A percentile compares a stretch with the other conserved stretches of the same genome.
These are phyloP conservation scores for Procavia capensis DNA, from an alignment of 2,113 vertebrate species.

Conservation along the genomic window DNA sequence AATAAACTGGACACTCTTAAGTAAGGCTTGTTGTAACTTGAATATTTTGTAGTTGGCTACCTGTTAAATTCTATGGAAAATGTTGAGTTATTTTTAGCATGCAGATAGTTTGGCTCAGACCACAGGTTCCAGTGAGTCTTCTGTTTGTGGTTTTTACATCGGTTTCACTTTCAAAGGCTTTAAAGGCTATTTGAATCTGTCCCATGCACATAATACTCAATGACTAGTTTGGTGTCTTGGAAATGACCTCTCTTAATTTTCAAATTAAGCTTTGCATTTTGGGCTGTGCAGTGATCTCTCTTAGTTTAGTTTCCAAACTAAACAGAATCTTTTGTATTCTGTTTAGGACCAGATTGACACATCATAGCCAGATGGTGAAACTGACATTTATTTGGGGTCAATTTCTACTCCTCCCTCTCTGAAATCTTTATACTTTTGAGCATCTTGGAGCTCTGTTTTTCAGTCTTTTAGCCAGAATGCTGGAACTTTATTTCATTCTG, in stretches of 20 bases:
- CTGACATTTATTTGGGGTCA: not conserved
- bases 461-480: not conserved
- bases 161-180: not conserved
- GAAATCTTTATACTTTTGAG: not conserved
- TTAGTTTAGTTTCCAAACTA: not conserved
- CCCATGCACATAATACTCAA: not conserved
- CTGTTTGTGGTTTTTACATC: not conserved
- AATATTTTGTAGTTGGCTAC: no score
- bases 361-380: not conserved
- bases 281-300: not conserved
- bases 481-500: not conserved
- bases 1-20: no score
- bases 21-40: no score
- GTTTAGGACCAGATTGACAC: not conserved
- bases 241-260: not conserved
- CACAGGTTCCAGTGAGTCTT: not conserved
- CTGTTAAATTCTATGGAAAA: not conserved
- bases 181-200: not conserved
- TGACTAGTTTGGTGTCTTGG: not conserved
- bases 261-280: not conserved
- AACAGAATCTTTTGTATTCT: not conserved
- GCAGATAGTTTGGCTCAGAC: not conserved
- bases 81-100: not conserved
- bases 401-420: not conserved
- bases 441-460: not conserved